These are phyloP conservation scores for Caerostris extrusa DNA, from an alignment of 1,140 invertebrate species.

Conservation along the genomic window DNA sequence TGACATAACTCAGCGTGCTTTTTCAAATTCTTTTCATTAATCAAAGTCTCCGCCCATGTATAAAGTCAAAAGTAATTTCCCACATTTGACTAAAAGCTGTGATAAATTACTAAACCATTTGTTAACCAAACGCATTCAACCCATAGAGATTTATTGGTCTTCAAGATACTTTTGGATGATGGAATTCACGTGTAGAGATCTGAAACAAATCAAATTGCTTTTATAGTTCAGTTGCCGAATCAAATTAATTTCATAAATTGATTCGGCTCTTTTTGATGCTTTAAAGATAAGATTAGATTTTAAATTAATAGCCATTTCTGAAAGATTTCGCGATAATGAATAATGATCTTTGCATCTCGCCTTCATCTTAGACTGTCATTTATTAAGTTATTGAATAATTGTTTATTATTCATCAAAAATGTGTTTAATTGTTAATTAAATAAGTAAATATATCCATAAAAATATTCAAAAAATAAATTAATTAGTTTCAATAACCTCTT, in stretches of 20 bases:
- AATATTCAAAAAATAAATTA: no score
- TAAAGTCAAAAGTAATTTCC: background rate
- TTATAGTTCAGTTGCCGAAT: background rate
- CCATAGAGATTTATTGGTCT: background rate
- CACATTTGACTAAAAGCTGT: background rate
- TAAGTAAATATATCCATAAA: no score
- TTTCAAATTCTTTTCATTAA: background rate
- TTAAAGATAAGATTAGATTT: no score
- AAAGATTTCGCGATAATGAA: no score
- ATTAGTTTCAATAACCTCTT: no score
- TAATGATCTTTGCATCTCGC: no score
- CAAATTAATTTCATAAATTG: background rate
- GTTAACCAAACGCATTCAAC: background rate
- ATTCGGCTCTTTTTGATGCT: background rate
- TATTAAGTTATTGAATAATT: no score
- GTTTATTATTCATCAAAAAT: no score
- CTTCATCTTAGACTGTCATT: no score
- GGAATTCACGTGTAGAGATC: background rate
- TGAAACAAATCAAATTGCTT: background rate
- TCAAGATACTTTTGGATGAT: background rate
- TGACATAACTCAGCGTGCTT: background rate
- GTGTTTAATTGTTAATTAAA: no score
- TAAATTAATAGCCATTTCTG: no score
- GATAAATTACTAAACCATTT: constrained; percentile 14
- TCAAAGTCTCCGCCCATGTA: background rate